Percentiles rank a stretch among this genome's conserved stretches.
phyloP scores from a whole-genome alignment of 2,113 vertebrate genomes.

The Progne subis region DNA sequence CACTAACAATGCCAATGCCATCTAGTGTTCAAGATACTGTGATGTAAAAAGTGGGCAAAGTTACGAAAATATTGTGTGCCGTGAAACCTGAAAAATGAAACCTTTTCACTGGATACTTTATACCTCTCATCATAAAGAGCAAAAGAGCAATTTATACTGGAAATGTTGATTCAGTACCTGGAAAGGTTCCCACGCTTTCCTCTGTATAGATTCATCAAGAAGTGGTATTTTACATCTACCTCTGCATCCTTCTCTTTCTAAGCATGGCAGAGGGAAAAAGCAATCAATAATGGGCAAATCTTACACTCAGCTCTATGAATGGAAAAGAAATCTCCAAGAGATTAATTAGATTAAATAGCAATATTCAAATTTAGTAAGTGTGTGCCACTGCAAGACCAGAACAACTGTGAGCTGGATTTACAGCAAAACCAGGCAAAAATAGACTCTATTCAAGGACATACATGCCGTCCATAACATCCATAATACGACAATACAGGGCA shows the following conservation, averaged over 20 bases:
- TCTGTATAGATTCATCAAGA: background rate
- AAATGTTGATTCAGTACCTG: background rate
- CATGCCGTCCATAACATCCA: background rate
- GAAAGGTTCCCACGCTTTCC: background rate
- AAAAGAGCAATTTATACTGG: background rate
- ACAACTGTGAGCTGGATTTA: background rate
- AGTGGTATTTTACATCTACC: background rate
- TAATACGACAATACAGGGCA: background rate
- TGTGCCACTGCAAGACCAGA: background rate
- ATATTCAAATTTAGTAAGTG: background rate
- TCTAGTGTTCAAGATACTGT: background rate
- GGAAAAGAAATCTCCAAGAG: background rate
- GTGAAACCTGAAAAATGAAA: background rate
- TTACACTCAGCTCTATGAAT: background rate
- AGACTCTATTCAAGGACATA: background rate
- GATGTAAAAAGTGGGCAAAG: background rate
- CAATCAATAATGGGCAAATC: background rate
- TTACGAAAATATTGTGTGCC: background rate
- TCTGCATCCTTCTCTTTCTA: background rate
- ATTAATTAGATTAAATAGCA: background rate
- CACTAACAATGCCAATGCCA: constrained; percentile 17
- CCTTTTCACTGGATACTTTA: background rate
- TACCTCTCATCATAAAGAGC: background rate
- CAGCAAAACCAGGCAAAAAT: background rate
- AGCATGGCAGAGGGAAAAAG: background rate